Evolutionary conservation across 2,888 invertebrate species (phyloP).

Genomic region (Stratiomys singularior): DNA sequence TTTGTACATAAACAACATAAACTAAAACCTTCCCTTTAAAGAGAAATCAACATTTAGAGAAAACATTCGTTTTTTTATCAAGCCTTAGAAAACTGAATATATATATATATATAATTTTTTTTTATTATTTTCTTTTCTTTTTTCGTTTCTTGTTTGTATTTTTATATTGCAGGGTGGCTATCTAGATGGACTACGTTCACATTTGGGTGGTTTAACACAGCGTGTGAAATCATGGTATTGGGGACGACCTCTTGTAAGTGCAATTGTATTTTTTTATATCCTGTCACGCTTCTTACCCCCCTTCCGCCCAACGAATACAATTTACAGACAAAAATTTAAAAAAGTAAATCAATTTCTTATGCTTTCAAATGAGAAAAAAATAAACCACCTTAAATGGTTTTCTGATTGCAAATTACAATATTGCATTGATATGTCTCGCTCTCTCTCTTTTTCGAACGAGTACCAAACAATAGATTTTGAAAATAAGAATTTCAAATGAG

Average conservation of each 20-base stretch:
- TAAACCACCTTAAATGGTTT: too few species aligned
- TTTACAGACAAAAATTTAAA: not conserved
- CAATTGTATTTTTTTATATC: constrained; percentile 61
- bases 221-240: constrained; percentile 97
- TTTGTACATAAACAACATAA: too few species aligned
- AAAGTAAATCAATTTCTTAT: not conserved
- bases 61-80: not conserved
- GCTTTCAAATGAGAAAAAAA: not conserved
- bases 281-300: constrained; percentile 36
- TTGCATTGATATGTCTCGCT: too few species aligned
- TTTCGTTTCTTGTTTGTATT: constrained; percentile 61
- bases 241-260: constrained; percentile 97
- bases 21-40: too few species aligned
- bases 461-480: too few species aligned
- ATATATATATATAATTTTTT: not conserved
- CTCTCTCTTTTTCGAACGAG: too few species aligned
- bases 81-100: not conserved
- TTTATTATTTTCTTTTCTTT: constrained; percentile 54
- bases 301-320: not conserved
- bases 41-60: too few species aligned
- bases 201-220: constrained; percentile 96
- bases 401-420: too few species aligned
- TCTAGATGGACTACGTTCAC: constrained; percentile 93
- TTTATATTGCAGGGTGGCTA: constrained; percentile 83
- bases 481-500: too few species aligned